These are phyloP conservation scores for Tachystola acroxantha DNA, from an alignment of 2,888 invertebrate genomes.

Conservation along the genomic window DNA sequence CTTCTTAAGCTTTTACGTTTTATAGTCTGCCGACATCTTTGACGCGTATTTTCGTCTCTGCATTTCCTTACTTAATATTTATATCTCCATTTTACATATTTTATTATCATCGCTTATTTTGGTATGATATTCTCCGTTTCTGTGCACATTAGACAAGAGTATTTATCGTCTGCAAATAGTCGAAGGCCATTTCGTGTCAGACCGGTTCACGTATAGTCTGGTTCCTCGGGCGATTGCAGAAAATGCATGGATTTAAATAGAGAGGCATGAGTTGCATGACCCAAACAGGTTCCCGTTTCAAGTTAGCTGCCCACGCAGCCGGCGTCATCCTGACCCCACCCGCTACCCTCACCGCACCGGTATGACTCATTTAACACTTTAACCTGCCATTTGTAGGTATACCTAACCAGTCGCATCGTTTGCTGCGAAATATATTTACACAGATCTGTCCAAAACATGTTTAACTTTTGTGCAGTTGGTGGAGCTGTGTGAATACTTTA, in stretches of 20 bases:
- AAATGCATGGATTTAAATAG: conserved; percentile 61
- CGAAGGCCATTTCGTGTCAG: conserved; percentile 37
- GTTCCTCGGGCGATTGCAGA: conserved; percentile 46
- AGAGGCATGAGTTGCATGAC: conserved; percentile 64
- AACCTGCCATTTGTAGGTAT: conserved; percentile 2
- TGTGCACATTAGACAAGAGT: conserved; percentile 19
- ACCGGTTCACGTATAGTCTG: conserved; percentile 23
- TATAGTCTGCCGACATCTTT: conserved; percentile 3
- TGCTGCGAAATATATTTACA: not conserved
- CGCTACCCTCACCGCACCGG: conserved; percentile 35
- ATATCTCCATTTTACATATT: not conserved
- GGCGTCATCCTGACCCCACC: conserved; percentile 53
- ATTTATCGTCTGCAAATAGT: conserved; percentile 39
- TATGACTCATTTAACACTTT: conserved; percentile 40
- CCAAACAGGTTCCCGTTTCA: conserved; percentile 67
- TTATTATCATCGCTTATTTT: not conserved
- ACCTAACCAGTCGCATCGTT: not conserved
- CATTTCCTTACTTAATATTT: conserved; percentile 2
- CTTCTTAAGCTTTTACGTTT: conserved; percentile 5
- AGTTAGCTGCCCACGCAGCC: conserved; percentile 55
- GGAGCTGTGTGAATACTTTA: no score
- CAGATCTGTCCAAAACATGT: no score
- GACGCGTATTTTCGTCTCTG: not conserved
- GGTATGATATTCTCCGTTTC: conserved; percentile 4
- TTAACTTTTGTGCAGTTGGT: no score